Evolutionary conservation across 2,797 vertebrate genomes (phyloP).

Genomic region (Anas flavirostris): DNA sequence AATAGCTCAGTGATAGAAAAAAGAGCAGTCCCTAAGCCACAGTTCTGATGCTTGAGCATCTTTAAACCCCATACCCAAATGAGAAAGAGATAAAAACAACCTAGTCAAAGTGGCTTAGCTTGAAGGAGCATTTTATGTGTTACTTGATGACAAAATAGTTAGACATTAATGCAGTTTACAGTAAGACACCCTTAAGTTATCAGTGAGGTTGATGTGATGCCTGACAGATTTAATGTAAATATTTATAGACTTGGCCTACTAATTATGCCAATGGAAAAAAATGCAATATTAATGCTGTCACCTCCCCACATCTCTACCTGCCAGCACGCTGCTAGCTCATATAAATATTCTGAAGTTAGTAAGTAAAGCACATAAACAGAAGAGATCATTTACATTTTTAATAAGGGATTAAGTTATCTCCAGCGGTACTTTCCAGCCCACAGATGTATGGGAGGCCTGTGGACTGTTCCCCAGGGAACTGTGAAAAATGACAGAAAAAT

Average conservation of each 20-base stretch:
- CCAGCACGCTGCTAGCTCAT: neutral
- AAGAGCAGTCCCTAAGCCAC: slow-evolving; percentile 27
- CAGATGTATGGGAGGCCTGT: neutral
- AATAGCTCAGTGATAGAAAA: slow-evolving; percentile 57
- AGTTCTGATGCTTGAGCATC: slow-evolving; percentile 31
- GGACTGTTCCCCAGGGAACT: neutral
- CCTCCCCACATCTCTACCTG: slow-evolving; percentile 44
- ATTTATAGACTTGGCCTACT: slow-evolving; percentile 72
- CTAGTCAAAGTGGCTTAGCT: slow-evolving; percentile 55
- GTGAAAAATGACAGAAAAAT: slow-evolving; percentile 4
- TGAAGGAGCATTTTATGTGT: slow-evolving; percentile 55
- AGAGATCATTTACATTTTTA: slow-evolving; percentile 57
- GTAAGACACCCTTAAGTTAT: slow-evolving; percentile 63
- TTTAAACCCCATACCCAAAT: slow-evolving; percentile 47
- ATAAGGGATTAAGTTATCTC: slow-evolving; percentile 61
- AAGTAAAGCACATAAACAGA: slow-evolving; percentile 37
- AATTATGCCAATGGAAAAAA: slow-evolving; percentile 63
- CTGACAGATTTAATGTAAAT: slow-evolving; percentile 70
- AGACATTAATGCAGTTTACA: slow-evolving; percentile 67
- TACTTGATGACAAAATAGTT: slow-evolving; percentile 70
- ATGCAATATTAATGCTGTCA: slow-evolving; percentile 56
- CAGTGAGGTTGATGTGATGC: slow-evolving; percentile 51
- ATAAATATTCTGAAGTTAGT: slow-evolving; percentile 54
- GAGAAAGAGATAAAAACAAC: slow-evolving; percentile 64
- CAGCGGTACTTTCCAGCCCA: slow-evolving; percentile 9